These are phyloP conservation scores for Hymenopus coronatus DNA, from an alignment of 2,888 invertebrate species.

Conservation along the genomic window DNA sequence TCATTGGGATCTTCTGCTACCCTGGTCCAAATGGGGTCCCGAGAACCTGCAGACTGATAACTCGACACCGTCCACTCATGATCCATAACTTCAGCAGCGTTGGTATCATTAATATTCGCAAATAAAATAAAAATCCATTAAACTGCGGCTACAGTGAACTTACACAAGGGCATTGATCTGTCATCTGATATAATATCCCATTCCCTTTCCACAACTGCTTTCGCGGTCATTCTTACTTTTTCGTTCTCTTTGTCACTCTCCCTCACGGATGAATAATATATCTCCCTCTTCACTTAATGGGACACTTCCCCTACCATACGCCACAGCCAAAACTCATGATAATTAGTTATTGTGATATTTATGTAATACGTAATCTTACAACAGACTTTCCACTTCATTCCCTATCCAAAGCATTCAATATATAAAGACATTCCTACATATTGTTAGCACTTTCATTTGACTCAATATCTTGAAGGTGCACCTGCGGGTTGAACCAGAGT, in stretches of 20 bases:
- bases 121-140: neutral
- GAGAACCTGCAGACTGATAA: conserved; percentile 35
- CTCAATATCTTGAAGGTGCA: no score
- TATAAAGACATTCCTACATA: neutral
- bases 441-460: no score
- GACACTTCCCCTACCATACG: neutral
- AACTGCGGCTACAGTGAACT: neutral
- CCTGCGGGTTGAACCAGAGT: no score
- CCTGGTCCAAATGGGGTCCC: conserved; percentile 44
- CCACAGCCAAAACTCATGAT: neutral
- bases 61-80: neutral
- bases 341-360: neutral
- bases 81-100: neutral
- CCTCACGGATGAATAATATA: neutral
- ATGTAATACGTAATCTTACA: neutral
- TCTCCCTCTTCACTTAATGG: neutral
- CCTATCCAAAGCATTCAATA: neutral
- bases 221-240: neutral
- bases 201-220: neutral
- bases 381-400: no score
- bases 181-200: neutral
- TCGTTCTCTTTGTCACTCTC: neutral
- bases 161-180: neutral
- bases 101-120: neutral
- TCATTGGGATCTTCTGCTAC: conserved; percentile 39